Conservation (phyloP, 2,797 vertebrate species). For the Echiichthys vipera region DNA sequence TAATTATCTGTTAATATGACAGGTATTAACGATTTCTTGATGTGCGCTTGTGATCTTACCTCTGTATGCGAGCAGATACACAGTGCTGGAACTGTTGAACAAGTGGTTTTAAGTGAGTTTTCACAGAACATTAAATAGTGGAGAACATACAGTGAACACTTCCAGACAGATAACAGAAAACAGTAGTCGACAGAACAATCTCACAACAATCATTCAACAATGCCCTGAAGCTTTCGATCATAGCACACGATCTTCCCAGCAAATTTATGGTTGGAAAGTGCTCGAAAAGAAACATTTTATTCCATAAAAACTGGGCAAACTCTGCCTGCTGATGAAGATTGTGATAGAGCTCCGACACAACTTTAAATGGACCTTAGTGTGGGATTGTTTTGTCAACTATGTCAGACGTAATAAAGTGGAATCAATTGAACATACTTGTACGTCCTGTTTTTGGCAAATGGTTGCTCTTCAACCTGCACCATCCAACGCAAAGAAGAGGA, state of each 20-base stretch:
- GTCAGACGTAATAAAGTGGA: background rate
- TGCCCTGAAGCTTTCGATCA: background rate
- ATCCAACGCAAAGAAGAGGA: background rate
- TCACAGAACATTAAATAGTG: background rate
- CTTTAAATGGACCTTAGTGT: background rate
- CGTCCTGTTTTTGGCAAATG: background rate
- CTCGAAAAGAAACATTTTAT: background rate
- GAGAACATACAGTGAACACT: background rate
- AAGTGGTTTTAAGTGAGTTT: background rate
- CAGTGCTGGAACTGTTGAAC: slow-evolving; percentile 41
- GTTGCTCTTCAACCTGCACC: slow-evolving; percentile 15
- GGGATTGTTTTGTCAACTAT: background rate
- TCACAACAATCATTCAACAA: too few species aligned
- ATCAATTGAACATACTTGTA: background rate
- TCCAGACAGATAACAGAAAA: background rate
- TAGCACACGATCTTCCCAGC: background rate
- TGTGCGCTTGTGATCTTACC: slow-evolving; percentile 22
- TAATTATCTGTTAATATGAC: background rate
- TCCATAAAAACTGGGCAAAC: background rate
- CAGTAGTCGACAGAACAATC: too few species aligned
- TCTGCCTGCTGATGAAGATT: background rate
- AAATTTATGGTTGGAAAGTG: background rate
- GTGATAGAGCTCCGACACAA: background rate
- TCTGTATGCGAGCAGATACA: slow-evolving; percentile 73
- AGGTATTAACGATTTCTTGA: background rate